A percentile compares a stretch with the other conserved stretches of the same genome.
Evolutionary conservation across 2,888 invertebrate species (phyloP).

Genomic region (Leptogaster cylindrica): DNA sequence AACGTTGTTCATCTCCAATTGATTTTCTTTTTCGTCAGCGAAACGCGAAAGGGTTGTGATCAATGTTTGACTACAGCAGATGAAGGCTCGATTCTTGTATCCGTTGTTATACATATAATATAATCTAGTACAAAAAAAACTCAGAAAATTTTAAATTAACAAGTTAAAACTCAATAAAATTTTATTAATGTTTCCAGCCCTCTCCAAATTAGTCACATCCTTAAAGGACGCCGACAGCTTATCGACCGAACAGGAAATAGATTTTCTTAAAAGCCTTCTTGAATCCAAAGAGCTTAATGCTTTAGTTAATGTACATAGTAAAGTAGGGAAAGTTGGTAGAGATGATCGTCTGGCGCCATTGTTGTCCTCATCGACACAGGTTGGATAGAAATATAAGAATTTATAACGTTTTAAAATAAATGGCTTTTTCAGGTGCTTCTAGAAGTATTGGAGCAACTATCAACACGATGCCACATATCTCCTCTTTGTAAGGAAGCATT

Average conservation of each 20-base stretch:
- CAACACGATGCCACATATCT: constrained; percentile 70
- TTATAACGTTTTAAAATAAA: background rate
- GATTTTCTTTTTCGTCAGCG: too few species aligned
- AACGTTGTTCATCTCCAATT: too few species aligned
- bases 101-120: too few species aligned
- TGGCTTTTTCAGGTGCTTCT: constrained; percentile 67
- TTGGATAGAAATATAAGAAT: background rate
- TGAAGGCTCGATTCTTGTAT: too few species aligned
- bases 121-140: too few species aligned
- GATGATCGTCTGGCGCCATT: constrained; percentile 85
- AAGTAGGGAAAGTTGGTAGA: constrained; percentile 81
- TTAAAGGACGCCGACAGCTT: constrained; percentile 79
- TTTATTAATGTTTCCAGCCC: constrained; percentile 71
- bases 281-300: constrained; percentile 89
- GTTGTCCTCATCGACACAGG: constrained; percentile 76
- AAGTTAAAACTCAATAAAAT: too few species aligned
- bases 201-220: constrained; percentile 80
- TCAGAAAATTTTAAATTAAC: too few species aligned
- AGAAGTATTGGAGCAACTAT: constrained; percentile 80
- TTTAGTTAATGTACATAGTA: constrained; percentile 88
- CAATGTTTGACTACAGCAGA: too few species aligned
- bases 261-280: constrained; percentile 81
- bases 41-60: too few species aligned
- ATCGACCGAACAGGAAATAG: constrained; percentile 83
- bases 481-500: constrained; percentile 82